Conservation (phyloP, 2,888 invertebrate species). For the Cotesia congregata region DNA sequence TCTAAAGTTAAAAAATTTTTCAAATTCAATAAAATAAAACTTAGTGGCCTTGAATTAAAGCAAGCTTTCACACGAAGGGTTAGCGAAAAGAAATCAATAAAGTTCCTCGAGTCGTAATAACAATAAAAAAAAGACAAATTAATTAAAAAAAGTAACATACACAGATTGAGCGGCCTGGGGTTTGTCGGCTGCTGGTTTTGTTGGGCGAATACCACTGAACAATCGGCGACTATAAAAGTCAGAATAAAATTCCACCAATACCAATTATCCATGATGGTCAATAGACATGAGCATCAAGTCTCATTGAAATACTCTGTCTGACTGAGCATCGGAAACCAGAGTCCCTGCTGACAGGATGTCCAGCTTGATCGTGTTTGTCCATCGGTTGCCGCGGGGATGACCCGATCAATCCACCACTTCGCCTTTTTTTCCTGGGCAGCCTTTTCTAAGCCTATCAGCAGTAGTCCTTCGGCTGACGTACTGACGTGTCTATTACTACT, state of each 20-base stretch:
- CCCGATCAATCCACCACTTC: slow-evolving; percentile 61
- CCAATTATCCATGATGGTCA: neutral
- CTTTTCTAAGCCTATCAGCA: slow-evolving; percentile 11
- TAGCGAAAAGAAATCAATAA: neutral
- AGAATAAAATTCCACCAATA: neutral
- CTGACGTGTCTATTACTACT: slow-evolving; percentile 9
- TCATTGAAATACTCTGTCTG: neutral
- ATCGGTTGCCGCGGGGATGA: slow-evolving; percentile 68
- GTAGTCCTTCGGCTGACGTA: neutral
- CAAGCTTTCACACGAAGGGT: neutral
- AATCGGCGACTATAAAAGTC: neutral
- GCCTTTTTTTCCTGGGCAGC: slow-evolving; percentile 11
- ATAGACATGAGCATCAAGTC: neutral
- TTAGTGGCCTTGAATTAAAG: neutral
- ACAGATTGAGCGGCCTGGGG: slow-evolving; percentile 55
- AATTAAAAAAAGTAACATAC: slow-evolving; percentile 49
- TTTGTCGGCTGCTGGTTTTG: neutral
- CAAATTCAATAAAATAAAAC: neutral
- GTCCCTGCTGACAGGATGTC: slow-evolving; percentile 46
- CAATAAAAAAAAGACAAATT: slow-evolving; percentile 4
- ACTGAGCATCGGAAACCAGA: slow-evolving; percentile 16
- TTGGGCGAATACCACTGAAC: neutral
- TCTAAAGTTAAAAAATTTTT: neutral
- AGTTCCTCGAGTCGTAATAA: neutral
- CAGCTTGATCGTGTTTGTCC: slow-evolving; percentile 62